A percentile compares a stretch with the other conserved stretches of the same genome.
These are phyloP conservation scores for Euphydryas editha DNA, from an alignment of 2,888 invertebrate species.

Conservation along the genomic window DNA sequence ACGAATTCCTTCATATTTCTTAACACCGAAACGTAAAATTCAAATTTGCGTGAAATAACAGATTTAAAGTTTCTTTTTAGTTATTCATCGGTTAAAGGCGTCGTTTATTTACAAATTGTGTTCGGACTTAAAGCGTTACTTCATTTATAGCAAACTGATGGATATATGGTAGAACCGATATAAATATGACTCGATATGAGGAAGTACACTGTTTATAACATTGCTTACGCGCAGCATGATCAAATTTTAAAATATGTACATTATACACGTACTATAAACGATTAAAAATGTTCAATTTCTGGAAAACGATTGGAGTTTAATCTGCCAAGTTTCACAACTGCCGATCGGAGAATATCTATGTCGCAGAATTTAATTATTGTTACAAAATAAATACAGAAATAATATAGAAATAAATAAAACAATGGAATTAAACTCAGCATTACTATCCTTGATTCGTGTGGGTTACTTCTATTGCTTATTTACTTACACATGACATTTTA, in stretches of 20 bases:
- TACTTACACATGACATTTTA: too few relatives aligned
- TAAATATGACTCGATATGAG: slow-evolving; percentile 25
- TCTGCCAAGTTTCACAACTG: too few relatives aligned
- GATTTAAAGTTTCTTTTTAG: slow-evolving; percentile 7
- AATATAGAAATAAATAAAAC: too few relatives aligned
- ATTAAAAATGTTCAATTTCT: too few relatives aligned
- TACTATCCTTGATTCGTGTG: too few relatives aligned
- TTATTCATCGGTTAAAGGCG: slow-evolving; percentile 13
- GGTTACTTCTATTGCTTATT: too few relatives aligned
- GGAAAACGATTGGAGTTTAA: too few relatives aligned
- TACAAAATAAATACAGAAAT: too few relatives aligned
- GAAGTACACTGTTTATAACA: slow-evolving; percentile 1
- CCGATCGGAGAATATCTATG: too few relatives aligned
- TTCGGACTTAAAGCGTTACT: slow-evolving; percentile 44
- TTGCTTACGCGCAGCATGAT: neutral
- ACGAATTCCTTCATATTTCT: slow-evolving; percentile 15
- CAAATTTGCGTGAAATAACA: slow-evolving; percentile 27
- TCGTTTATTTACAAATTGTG: slow-evolving; percentile 44
- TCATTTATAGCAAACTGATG: slow-evolving; percentile 46
- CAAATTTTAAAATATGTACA: neutral
- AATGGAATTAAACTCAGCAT: too few relatives aligned
- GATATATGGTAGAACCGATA: slow-evolving; percentile 29
- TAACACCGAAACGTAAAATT: slow-evolving; percentile 25
- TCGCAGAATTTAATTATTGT: too few relatives aligned
- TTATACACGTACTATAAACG: neutral